Evolutionary conservation across 2,113 vertebrate genomes (phyloP), one percentile per base, ranked within the genome.

Genomic region (Solenodon paradoxus): DNA sequence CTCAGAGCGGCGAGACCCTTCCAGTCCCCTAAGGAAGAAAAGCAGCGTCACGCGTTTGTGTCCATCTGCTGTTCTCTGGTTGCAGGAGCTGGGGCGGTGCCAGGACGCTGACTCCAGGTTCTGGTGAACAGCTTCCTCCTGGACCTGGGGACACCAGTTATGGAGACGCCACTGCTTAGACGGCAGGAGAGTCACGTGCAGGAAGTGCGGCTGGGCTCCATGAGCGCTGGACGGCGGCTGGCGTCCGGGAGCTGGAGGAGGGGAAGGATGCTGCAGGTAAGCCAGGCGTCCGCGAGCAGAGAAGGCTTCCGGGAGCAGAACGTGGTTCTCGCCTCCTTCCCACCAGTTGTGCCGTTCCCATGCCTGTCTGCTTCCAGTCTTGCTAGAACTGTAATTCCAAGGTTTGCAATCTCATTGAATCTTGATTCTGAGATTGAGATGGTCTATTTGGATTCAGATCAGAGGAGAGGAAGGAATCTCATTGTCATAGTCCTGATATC

Each of bases 401-500:
- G 42, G 9, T n/a, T n/a, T n/a, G n/a, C n/a, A n/a, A n/a, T n/a
- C n/a, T n/a, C n/a, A n/a, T n/a, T n/a, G n/a, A n/a, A n/a, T n/a
- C n/a, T 2, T 30, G 51, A 61, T 47, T 81, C 38, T 26, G 40
- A 7, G 68, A 4, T 13, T 72, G 26, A 32, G 63, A 15, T 12
- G 7, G 4, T 15, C 68, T 71, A 24, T 47, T 26, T 82, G 28
- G 9, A 24, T 38, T 63, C 49, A 79, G 28, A 59, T 66, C 42
- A 16, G 1, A 16, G 24, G 35, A 30, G 24, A 71, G 24, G 22
- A 22, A 4, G 32, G 35, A 8, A 16, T 16, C 19, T 83, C 55
- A 42, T 1, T 4, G n/a, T 22, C 0, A 0, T 0, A 32, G 20
- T 0, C 13, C 26, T 26, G 3, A 3, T 9, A 1, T 3, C 38